Evolutionary conservation across 2,797 vertebrate genomes (phyloP).

Genomic region (Varecia variegata): DNA sequence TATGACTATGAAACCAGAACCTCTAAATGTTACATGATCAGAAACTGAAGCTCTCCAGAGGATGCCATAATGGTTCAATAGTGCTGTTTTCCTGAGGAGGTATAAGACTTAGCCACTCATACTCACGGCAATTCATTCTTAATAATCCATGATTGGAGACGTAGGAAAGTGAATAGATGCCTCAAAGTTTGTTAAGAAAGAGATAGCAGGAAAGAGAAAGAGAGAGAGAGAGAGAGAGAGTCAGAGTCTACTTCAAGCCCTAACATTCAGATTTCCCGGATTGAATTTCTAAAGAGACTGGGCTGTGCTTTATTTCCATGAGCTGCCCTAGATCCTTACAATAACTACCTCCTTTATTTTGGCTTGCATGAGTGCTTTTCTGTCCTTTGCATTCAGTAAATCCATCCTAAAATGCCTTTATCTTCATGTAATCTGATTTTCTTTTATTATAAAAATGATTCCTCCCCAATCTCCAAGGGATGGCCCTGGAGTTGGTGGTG

Average conservation of each 20-base stretch:
- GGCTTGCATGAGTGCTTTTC: slow-evolving; percentile 8
- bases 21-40: background rate
- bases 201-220: too few relatives aligned
- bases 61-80: background rate
- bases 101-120: background rate
- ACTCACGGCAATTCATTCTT: background rate
- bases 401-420: slow-evolving; percentile 49
- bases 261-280: background rate
- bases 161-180: background rate
- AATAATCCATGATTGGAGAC: background rate
- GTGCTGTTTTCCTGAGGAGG: background rate
- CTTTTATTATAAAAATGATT: slow-evolving; percentile 46
- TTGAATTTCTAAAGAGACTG: slow-evolving; percentile 25
- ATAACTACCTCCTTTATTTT: background rate
- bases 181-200: background rate
- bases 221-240: background rate
- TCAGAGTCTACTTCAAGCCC: background rate
- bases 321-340: background rate
- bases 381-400: slow-evolving; percentile 39
- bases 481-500: background rate
- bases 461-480: slow-evolving; percentile 35
- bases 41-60: background rate
- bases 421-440: slow-evolving; percentile 65
- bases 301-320: background rate
- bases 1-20: background rate